These are phyloP conservation scores for Nilaparvata lugens DNA, from an alignment of 1,140 invertebrate genomes.

Conservation along the genomic window DNA sequence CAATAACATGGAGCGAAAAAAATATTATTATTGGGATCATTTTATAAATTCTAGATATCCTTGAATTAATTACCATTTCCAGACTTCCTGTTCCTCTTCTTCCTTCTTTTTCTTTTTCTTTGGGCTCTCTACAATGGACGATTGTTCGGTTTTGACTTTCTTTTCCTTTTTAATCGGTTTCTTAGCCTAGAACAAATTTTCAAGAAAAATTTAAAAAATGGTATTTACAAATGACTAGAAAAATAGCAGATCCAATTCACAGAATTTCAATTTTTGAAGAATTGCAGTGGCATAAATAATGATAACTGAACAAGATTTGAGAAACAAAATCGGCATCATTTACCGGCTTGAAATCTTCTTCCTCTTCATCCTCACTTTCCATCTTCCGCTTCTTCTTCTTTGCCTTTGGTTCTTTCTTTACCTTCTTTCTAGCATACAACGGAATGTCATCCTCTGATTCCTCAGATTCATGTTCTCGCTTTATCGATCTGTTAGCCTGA, in stretches of 20 bases:
- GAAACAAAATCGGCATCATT: too few species aligned
- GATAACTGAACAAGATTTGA: too few species aligned
- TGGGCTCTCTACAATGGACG: constrained; percentile 29
- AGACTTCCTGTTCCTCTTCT: constrained; percentile 75
- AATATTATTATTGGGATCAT: too few species aligned
- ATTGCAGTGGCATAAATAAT: too few species aligned
- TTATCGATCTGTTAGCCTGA: constrained; percentile 26
- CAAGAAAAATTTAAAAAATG: too few species aligned
- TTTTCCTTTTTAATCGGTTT: constrained; percentile 32
- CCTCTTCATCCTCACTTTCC: constrained; percentile 50
- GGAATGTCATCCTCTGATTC: constrained; percentile 56
- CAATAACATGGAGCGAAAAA: too few species aligned
- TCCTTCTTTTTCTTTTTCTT: constrained; percentile 61
- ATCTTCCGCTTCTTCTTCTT: constrained; percentile 52
- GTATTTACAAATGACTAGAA: too few species aligned
- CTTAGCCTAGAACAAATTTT: constrained; percentile 28
- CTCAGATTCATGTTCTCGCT: constrained; percentile 32
- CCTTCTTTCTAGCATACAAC: constrained; percentile 56
- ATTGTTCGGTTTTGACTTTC: constrained; percentile 34
- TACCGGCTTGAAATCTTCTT: constrained; percentile 38
- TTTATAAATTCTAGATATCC: too few species aligned
- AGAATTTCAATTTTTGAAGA: too few species aligned
- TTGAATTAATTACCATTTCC: constrained; percentile 71
- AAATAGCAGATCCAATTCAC: too few species aligned
- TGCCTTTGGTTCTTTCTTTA: constrained; percentile 55